These are phyloP conservation scores for Carcinoscorpius rotundicauda DNA, from an alignment of 1,140 invertebrate species.

Conservation along the genomic window DNA sequence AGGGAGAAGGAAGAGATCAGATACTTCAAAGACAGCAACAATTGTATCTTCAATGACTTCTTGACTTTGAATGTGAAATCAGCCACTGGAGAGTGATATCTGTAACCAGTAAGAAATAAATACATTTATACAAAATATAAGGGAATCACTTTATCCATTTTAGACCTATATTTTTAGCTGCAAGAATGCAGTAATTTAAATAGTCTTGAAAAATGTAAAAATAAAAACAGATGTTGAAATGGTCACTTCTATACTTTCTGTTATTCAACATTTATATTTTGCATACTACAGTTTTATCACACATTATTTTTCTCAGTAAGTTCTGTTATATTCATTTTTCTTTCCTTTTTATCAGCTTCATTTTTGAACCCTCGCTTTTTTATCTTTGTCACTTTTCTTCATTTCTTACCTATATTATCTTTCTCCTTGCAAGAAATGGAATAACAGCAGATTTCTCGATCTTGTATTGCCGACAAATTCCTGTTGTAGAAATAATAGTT, in stretches of 20 bases:
- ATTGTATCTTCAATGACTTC: background rate
- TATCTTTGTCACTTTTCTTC: background rate
- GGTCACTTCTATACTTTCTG: too few species aligned
- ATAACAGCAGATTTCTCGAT: constrained; percentile 99
- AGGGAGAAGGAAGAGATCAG: too few species aligned
- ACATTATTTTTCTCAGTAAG: too few species aligned
- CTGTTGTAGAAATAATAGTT: constrained; percentile 44
- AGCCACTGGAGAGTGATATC: constrained; percentile 99
- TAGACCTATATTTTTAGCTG: background rate
- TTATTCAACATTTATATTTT: too few species aligned
- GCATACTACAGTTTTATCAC: too few species aligned
- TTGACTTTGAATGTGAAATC: constrained; percentile 83
- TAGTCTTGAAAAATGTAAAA: background rate
- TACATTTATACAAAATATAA: constrained; percentile 4
- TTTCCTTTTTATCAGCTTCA: background rate
- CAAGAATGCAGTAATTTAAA: background rate
- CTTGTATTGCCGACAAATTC: constrained; percentile 93
- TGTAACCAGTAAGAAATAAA: constrained; percentile 26
- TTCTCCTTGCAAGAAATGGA: constrained; percentile 99
- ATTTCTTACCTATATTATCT: constrained; percentile 72
- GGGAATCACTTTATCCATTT: background rate
- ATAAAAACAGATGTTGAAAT: background rate
- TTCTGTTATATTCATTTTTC: too few species aligned
- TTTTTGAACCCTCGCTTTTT: background rate
- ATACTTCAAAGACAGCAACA: too few species aligned